Evolutionary conservation across 2,888 invertebrate genomes (phyloP).

Genomic region (Ophioninae sp.): DNA sequence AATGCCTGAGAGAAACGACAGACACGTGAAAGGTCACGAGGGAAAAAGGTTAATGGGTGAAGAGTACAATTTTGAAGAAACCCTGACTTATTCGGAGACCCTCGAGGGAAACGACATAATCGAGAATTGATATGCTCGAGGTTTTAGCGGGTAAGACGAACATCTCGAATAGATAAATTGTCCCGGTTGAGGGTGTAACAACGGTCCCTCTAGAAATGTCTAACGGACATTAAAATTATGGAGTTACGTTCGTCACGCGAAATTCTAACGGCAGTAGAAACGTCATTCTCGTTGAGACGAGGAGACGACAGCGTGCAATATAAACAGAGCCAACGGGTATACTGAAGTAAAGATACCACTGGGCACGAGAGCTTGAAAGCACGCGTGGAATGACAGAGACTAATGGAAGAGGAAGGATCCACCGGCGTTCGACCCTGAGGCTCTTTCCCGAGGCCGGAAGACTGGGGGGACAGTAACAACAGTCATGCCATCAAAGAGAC

Average conservation of each 20-base stretch:
- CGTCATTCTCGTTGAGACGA: slow-evolving; percentile 49
- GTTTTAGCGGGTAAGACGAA: neutral
- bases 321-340: slow-evolving; percentile 42
- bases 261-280: slow-evolving; percentile 31
- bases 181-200: slow-evolving; percentile 17
- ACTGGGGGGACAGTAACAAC: slow-evolving; percentile 32
- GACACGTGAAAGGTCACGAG: slow-evolving; percentile 8
- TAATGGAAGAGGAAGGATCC: slow-evolving; percentile 66
- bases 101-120: neutral
- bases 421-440: slow-evolving; percentile 59
- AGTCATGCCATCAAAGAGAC: slow-evolving; percentile 46
- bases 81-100: neutral
- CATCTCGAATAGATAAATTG: slow-evolving; percentile 23
- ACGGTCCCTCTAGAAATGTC: slow-evolving; percentile 25
- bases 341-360: slow-evolving; percentile 52
- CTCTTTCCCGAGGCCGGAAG: slow-evolving; percentile 51
- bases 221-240: slow-evolving; percentile 51
- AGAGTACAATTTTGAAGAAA: slow-evolving; percentile 8
- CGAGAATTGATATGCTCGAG: slow-evolving; percentile 6
- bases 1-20: neutral
- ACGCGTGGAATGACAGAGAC: slow-evolving; percentile 68
- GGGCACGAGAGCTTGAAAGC: slow-evolving; percentile 66
- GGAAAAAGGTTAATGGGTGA: neutral
- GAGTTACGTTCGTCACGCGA: slow-evolving; percentile 56
- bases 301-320: slow-evolving; percentile 58